Base-by-base conservation (phyloP, 2,888 invertebrate genomes). In the Sceliomorpha sp. region DNA sequence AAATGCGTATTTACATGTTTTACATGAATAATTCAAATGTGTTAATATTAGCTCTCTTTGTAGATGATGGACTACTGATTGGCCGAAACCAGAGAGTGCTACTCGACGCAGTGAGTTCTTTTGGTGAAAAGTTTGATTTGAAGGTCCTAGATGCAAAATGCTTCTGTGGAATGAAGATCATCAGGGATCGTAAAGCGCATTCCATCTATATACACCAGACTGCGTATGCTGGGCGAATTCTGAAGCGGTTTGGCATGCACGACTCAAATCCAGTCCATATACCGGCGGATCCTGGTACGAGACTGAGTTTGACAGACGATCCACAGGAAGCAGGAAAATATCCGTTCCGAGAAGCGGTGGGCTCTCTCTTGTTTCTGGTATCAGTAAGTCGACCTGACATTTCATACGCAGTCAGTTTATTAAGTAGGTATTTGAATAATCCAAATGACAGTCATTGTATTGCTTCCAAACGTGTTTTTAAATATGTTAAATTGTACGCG, bases 1-100 rank as follows among this genome's bases (percentile, higher is more conserved):
- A 56, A 69, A 12, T 78, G 76, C 42, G 29, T 80, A 10, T 77
- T 68, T 42, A 31, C n/a, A n/a, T n/a, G n/a, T n/a, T n/a, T 37
- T n/a, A 29, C 7, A 3, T 9, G 9, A 29, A 29, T 7, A n/a
- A 8, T 24, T 24, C 24, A 8, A 8, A n/a, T n/a, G 9, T n/a
- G 9, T 29, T 29, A 29, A 29, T 29, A 26, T 37, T 70, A 4
- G 63, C 60, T 0, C 44, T 70, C 26, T 67, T 58, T 14, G 68
- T 73, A 26, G 68, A 70, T 45, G 70, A 70, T 14, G 58, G 70
- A 2, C 7, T 72, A 13, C 51, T 67, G 26, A 42, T 39, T 1
- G 40, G 50, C 10, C 26, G 44, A 27, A 53, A 59, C n/a, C 12
- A n/a, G 1, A 26, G 12, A 12, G 24, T 24, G 3, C 3, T 24